Evolutionary conservation across 2,797 vertebrate genomes (phyloP), one percentile per base, ranked within the genome.

Genomic region (Rhynchotus rufescens): DNA sequence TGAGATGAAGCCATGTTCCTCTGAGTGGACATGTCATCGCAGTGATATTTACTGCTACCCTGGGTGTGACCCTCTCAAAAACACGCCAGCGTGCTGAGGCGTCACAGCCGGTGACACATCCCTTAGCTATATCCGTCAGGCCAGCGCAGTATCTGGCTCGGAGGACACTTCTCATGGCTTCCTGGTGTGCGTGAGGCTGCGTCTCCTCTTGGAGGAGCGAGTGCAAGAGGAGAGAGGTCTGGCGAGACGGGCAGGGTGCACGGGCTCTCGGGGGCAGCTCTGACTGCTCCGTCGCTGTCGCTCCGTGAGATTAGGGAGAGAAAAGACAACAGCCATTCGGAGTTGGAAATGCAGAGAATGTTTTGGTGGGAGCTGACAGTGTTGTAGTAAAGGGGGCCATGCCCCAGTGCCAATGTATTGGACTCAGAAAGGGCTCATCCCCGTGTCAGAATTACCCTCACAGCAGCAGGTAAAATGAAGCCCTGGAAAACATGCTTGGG

Each of bases 291-390:
- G 45, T 32, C 11, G n/a, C 28, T 19, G 28, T n/a, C 28, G n/a
- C n/a, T 10, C 10, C 15, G 16, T 1, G 36, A 36, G 47, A 19
- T 28, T 30, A 64, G 68, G 54, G n/a, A 51, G 62, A 76, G 59
- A 34, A 47, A n/a, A 34, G 47, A 28, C 13, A 32, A 59, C 6
- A 23, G 36, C 22, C 75, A 5, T 1, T 10, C 80, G 57, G 65
- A 67, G 59, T 64, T 52, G 61, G 56, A 71, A 86, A 67, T 23
- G 17, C 28, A 15, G 21, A 0, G 0, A 0, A 3, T 1, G n/a
- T 42, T 30, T 56, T 54, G n/a, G 36, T n/a, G 38, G 40, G 45
- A 78, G n/a, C 23, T 1, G 3, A 19, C 22, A 36, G 0, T 1
- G 1, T 19, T 52, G 49, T n/a, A 80, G 16, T 62, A 25, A 62